Evolutionary conservation across 2,113 vertebrate species (phyloP).

Genomic region (Pseudopodoces humilis): DNA sequence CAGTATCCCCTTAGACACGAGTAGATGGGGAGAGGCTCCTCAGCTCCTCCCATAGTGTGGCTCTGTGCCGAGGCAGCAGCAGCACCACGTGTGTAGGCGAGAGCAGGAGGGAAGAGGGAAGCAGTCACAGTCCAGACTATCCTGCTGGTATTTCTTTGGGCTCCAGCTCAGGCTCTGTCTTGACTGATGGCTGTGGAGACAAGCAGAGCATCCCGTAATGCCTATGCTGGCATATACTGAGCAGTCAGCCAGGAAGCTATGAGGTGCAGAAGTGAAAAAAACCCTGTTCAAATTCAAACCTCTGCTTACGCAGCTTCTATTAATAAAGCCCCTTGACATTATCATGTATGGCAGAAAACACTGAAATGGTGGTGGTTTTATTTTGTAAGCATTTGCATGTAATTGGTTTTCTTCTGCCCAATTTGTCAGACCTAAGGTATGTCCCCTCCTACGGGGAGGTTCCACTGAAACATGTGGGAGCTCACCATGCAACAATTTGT

Average conservation of each 20-base stretch:
- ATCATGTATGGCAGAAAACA: accelerated
- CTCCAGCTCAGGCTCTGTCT: neutral
- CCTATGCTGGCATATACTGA: neutral
- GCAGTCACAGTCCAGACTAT: neutral
- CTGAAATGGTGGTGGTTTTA: neutral
- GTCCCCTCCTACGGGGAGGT: neutral
- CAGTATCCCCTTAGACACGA: neutral
- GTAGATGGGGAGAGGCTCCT: neutral
- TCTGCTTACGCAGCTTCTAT: neutral
- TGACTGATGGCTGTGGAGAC: slow-evolving; percentile 4
- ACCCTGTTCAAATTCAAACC: neutral
- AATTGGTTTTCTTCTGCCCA: neutral
- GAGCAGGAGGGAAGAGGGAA: neutral
- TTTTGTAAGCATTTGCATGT: neutral
- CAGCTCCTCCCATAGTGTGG: neutral
- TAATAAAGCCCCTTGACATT: neutral
- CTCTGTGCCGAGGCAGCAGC: neutral
- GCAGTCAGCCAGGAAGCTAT: neutral
- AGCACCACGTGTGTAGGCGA: neutral
- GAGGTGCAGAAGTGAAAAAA: neutral
- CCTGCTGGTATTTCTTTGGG: neutral
- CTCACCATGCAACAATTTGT: neutral
- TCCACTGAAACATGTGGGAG: neutral
- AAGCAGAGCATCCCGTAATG: neutral
- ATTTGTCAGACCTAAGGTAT: neutral